A percentile compares a stretch with the other conserved stretches of the same genome.
Evolutionary conservation across 1,140 invertebrate genomes (phyloP).

Genomic region (Episyrphus balteatus): DNA sequence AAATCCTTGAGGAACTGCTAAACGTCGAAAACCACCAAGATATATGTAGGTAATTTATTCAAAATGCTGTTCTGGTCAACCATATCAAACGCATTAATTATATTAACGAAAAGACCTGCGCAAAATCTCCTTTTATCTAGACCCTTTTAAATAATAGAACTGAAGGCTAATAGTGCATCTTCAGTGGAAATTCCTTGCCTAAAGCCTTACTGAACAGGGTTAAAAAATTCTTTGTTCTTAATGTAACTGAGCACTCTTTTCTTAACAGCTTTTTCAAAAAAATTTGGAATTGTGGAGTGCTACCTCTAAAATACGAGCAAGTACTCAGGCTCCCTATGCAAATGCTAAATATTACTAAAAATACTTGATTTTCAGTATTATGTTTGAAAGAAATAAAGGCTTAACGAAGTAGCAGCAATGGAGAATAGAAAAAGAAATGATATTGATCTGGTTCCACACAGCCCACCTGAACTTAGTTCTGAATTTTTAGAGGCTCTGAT

Average conservation of each 20-base stretch:
- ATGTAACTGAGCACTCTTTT: background rate
- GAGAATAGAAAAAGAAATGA: too few species aligned
- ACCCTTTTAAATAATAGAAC: background rate
- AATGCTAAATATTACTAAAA: too few species aligned
- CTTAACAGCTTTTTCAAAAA: background rate
- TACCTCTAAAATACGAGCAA: too few species aligned
- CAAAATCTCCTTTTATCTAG: background rate
- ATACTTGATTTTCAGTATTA: too few species aligned
- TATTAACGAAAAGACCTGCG: background rate
- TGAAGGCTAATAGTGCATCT: background rate
- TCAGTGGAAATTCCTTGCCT: background rate
- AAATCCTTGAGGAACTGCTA: too few species aligned
- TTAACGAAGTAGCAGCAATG: too few species aligned
- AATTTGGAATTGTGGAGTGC: too few species aligned
- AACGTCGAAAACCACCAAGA: background rate
- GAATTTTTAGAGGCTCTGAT: too few species aligned
- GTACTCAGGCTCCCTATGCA: too few species aligned
- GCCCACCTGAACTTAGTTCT: too few species aligned
- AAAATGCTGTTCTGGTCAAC: background rate
- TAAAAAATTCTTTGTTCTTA: background rate
- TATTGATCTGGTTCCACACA: too few species aligned
- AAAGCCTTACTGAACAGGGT: background rate
- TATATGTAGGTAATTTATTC: background rate
- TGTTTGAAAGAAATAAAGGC: too few species aligned
- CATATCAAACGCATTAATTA: background rate